Conservation (phyloP, 2,113 vertebrate species). For the Halcyon senegalensis region DNA sequence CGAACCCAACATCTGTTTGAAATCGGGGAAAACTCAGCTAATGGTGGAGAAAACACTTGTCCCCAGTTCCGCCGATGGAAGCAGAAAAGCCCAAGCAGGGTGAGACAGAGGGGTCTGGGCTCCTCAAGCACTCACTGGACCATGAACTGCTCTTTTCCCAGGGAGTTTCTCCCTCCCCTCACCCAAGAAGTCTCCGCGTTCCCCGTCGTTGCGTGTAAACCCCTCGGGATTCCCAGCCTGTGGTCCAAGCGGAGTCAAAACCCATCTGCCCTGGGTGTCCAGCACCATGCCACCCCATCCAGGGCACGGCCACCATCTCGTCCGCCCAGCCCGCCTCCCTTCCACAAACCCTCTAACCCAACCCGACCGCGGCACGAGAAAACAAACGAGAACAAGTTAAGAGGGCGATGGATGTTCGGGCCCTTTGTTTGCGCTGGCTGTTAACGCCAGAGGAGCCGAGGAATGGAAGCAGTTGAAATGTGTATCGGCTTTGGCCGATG, state of each 20-base stretch:
- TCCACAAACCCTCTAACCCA: background rate
- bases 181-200: background rate
- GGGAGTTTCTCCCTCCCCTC: background rate
- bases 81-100: background rate
- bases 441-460: slow-evolving; percentile 18
- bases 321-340: background rate
- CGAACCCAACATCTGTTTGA: background rate
- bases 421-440: slow-evolving; percentile 47
- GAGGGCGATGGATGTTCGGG: background rate
- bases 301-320: background rate
- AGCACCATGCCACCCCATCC: background rate
- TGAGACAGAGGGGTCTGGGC: background rate
- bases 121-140: background rate
- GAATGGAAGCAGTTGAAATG: slow-evolving; percentile 33
- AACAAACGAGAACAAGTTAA: slow-evolving; percentile 6
- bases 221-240: background rate
- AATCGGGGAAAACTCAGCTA: background rate
- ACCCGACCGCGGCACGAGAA: background rate
- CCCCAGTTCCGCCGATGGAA: background rate
- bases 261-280: background rate
- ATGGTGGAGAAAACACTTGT: background rate
- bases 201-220: background rate
- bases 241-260: background rate
- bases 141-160: background rate
- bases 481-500: slow-evolving; percentile 15